These are phyloP conservation scores for Prorops nasuta DNA, from an alignment of 1,140 invertebrate species.

Conservation along the genomic window DNA sequence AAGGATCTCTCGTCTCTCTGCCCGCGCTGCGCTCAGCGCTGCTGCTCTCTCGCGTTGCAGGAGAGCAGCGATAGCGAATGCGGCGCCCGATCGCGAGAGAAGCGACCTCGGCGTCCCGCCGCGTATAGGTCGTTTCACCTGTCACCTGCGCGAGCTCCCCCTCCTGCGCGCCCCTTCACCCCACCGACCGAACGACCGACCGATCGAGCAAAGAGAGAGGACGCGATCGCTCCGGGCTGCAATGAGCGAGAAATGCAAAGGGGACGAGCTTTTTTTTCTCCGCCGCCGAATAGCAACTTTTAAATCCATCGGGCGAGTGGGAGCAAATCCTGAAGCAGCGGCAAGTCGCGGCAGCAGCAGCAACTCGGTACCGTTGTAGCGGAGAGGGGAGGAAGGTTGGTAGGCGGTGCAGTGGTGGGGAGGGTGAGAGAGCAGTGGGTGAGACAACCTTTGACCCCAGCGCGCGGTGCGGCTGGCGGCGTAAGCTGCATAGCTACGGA, in stretches of 20 bases:
- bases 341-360: too few relatives aligned
- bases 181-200: too few relatives aligned
- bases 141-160: conserved; percentile 31
- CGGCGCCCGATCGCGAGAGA: too few relatives aligned
- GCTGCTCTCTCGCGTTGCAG: too few relatives aligned
- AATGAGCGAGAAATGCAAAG: conserved; percentile 20
- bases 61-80: too few relatives aligned
- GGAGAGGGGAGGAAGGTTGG: conserved; percentile 22
- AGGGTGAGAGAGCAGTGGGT: conserved; percentile 41
- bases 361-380: neutral
- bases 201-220: conserved; percentile 29
- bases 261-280: conserved; percentile 8
- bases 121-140: conserved; percentile 36
- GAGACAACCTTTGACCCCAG: conserved; percentile 51
- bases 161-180: too few relatives aligned
- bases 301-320: too few relatives aligned
- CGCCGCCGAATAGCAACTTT: too few relatives aligned
- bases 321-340: too few relatives aligned
- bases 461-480: conserved; percentile 49
- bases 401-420: conserved; percentile 10
- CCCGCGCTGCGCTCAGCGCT: neutral
- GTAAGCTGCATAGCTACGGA: conserved; percentile 41
- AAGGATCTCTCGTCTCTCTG: conserved; percentile 27
- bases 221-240: conserved; percentile 25
- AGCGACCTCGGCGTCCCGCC: conserved; percentile 28